A percentile compares a stretch with the other conserved stretches of the same genome.
These are phyloP conservation scores for Lathronympha strigana DNA, from an alignment of 2,888 invertebrate species.

Conservation along the genomic window DNA sequence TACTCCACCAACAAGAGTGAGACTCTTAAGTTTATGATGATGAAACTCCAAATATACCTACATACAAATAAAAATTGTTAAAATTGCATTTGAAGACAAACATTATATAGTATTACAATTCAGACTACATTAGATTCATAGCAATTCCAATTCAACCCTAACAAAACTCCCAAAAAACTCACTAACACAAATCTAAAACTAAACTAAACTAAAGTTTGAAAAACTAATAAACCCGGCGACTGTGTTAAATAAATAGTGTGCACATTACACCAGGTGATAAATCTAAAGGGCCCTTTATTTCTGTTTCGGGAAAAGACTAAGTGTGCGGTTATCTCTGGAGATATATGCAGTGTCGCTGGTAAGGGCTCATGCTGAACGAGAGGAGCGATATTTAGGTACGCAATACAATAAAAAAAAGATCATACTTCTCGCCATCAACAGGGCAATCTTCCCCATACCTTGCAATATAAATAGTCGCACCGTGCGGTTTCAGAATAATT, in stretches of 20 bases:
- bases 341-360: conserved; percentile 51
- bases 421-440: too few species aligned
- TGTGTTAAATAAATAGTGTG: conserved; percentile 64
- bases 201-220: conserved; percentile 38
- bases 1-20: too few species aligned
- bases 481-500: too few species aligned
- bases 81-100: too few species aligned
- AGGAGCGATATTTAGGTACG: conserved; percentile 9
- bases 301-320: conserved; percentile 65
- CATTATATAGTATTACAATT: too few species aligned
- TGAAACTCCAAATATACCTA: too few species aligned
- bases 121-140: background rate
- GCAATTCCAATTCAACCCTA: background rate
- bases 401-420: too few species aligned
- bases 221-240: conserved; percentile 40
- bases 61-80: too few species aligned
- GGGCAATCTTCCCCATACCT: too few species aligned
- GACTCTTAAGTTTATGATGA: too few species aligned
- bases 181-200: conserved; percentile 40
- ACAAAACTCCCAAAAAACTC: conserved; percentile 17
- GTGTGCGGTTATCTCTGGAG: conserved; percentile 59
- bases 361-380: conserved; percentile 17
- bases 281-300: conserved; percentile 65
- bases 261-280: conserved; percentile 73
- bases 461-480: too few species aligned